A percentile compares a stretch with the other conserved stretches of the same genome.
Conservation (phyloP, 1,140 invertebrate species). For the Sminthurinus signatus region DNA sequence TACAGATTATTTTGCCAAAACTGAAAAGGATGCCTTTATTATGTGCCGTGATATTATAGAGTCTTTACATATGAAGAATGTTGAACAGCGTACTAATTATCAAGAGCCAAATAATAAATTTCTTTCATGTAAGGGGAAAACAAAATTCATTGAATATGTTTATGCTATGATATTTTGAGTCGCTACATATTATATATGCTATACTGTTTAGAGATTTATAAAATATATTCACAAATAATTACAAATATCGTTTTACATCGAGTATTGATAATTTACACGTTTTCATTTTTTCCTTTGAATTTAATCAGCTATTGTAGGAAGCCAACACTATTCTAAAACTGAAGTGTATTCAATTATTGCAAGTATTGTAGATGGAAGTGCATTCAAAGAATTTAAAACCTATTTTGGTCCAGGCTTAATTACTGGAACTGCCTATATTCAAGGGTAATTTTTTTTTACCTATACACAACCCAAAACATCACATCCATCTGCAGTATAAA, state of each 20-base stretch:
- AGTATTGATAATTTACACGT: no score
- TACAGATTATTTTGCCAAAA: constrained; percentile 49
- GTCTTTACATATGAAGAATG: constrained; percentile 43
- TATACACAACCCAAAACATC: not conserved
- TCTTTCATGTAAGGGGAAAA: no score
- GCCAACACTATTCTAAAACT: constrained; percentile 26
- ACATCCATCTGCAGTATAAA: not conserved
- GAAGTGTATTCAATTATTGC: constrained; percentile 49
- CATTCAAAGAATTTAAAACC: constrained; percentile 63
- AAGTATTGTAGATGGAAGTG: constrained; percentile 59
- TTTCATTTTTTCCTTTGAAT: constrained; percentile 26
- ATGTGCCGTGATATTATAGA: constrained; percentile 47
- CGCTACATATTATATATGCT: no score
- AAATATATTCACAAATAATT: no score
- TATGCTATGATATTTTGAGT: no score
- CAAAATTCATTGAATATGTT: no score
- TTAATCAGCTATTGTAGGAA: constrained; percentile 22
- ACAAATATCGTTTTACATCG: no score
- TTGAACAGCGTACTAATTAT: not conserved
- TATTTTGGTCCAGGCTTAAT: constrained; percentile 59
- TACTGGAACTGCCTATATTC: constrained; percentile 57
- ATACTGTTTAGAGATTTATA: no score
- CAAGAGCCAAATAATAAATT: constrained; percentile 10
- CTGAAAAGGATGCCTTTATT: constrained; percentile 47
- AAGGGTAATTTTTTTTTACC: constrained; percentile 51